phyloP scores from a whole-genome alignment of 1,140 invertebrate species.

The Metaphire vulgaris region DNA sequence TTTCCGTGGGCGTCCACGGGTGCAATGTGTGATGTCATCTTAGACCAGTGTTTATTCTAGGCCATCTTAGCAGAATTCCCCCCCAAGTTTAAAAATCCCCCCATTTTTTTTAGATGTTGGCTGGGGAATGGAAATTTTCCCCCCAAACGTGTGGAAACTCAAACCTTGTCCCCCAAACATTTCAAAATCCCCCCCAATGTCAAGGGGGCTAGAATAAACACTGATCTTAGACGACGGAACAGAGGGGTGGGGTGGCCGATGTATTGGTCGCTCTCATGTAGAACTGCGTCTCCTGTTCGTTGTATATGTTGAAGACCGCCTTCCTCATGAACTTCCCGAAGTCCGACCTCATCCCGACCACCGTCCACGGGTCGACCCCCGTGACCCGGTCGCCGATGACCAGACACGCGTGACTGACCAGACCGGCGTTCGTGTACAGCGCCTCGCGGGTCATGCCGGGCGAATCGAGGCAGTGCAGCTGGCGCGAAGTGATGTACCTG shows the following conservation, averaged over 20 bases:
- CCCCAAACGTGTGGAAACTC: too few relatives aligned
- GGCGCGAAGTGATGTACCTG: not conserved
- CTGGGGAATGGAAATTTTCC: too few relatives aligned
- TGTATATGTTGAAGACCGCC: not conserved
- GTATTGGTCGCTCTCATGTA: not conserved
- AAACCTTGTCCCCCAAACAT: too few relatives aligned
- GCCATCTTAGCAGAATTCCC: too few relatives aligned
- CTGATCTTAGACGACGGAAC: too few relatives aligned
- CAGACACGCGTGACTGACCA: not conserved
- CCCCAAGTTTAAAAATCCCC: too few relatives aligned
- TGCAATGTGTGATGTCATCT: too few relatives aligned
- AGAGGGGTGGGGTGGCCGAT: not conserved
- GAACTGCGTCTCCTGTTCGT: not conserved
- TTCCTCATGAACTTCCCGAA: not conserved
- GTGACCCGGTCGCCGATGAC: not conserved
- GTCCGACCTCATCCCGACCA: not conserved
- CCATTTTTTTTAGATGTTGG: too few relatives aligned
- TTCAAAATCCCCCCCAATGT: too few relatives aligned
- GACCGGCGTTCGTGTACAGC: not conserved
- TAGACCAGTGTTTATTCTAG: too few relatives aligned
- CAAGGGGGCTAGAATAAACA: too few relatives aligned
- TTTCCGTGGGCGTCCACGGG: too few relatives aligned
- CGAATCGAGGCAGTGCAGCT: not conserved
- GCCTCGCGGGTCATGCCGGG: not conserved
- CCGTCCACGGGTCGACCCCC: not conserved